Evolutionary conservation across 2,888 invertebrate genomes (phyloP).

Genomic region (Andrena marginata): DNA sequence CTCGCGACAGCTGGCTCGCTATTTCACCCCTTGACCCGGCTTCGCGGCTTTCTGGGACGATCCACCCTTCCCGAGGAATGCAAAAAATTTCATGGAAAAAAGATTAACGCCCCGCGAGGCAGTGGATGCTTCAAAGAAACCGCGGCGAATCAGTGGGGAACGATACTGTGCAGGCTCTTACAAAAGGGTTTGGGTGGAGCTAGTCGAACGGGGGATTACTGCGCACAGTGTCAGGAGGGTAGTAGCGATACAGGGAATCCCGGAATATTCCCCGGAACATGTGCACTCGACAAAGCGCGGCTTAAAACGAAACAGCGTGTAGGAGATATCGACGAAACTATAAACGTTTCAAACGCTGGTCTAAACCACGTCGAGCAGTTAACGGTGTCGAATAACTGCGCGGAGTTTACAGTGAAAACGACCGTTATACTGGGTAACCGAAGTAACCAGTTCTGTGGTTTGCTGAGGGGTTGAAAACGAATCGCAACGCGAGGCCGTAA

Average conservation of each 20-base stretch:
- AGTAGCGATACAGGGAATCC: background rate
- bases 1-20: background rate
- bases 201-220: too few relatives aligned
- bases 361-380: slow-evolving; percentile 13
- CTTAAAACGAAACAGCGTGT: background rate
- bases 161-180: too few relatives aligned
- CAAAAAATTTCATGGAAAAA: background rate
- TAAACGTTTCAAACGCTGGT: background rate
- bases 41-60: background rate
- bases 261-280: background rate
- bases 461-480: background rate
- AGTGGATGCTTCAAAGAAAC: too few relatives aligned
- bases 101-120: too few relatives aligned
- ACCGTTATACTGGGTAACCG: background rate
- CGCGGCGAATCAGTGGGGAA: too few relatives aligned
- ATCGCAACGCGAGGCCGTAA: background rate
- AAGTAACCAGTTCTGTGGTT: slow-evolving; percentile 6
- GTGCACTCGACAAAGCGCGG: background rate
- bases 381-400: background rate
- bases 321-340: background rate
- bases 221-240: background rate
- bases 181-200: too few relatives aligned
- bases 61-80: too few relatives aligned
- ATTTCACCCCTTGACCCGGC: background rate
- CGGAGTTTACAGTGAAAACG: background rate